phyloP scores from a whole-genome alignment of 2,113 vertebrate species.

The Psittacula cyanocephala region DNA sequence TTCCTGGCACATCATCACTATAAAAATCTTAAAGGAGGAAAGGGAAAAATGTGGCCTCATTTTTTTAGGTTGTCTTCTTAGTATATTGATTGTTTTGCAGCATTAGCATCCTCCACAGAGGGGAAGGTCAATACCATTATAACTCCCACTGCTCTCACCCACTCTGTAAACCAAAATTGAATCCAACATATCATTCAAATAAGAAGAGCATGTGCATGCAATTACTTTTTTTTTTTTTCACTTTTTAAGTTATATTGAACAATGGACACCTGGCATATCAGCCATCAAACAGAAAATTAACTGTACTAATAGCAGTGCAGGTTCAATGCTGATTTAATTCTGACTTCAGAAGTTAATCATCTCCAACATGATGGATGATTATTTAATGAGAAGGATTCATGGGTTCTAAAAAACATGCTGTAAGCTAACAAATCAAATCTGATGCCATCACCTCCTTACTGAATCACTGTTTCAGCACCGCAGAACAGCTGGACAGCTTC shows the following conservation, averaged over 20 bases:
- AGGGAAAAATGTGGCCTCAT: slow-evolving; percentile 31
- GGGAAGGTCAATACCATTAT: slow-evolving; percentile 44
- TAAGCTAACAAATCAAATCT: slow-evolving; percentile 46
- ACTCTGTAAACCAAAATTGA: slow-evolving; percentile 50
- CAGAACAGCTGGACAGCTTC: not conserved
- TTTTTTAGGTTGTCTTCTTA: slow-evolving; percentile 45
- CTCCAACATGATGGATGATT: slow-evolving; percentile 42
- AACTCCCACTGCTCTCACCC: slow-evolving; percentile 33
- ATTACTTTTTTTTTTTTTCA: slow-evolving; percentile 1
- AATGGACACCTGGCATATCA: slow-evolving; percentile 38
- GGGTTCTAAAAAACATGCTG: slow-evolving; percentile 50
- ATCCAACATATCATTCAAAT: slow-evolving; percentile 9
- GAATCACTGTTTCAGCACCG: not conserved
- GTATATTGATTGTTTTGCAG: slow-evolving; percentile 54
- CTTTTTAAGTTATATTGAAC: slow-evolving; percentile 38
- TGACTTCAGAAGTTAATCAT: slow-evolving; percentile 56
- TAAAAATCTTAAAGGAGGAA: slow-evolving; percentile 41
- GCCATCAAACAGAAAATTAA: slow-evolving; percentile 38
- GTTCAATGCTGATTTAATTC: slow-evolving; percentile 60
- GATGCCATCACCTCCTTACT: slow-evolving; percentile 21
- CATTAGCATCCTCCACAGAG: slow-evolving; percentile 53
- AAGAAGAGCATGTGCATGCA: not conserved
- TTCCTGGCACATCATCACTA: slow-evolving; percentile 32
- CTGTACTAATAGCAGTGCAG: not conserved
- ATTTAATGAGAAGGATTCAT: slow-evolving; percentile 63